Evolutionary conservation across 2,113 vertebrate genomes (phyloP).

Genomic region (Chloebia gouldiae): DNA sequence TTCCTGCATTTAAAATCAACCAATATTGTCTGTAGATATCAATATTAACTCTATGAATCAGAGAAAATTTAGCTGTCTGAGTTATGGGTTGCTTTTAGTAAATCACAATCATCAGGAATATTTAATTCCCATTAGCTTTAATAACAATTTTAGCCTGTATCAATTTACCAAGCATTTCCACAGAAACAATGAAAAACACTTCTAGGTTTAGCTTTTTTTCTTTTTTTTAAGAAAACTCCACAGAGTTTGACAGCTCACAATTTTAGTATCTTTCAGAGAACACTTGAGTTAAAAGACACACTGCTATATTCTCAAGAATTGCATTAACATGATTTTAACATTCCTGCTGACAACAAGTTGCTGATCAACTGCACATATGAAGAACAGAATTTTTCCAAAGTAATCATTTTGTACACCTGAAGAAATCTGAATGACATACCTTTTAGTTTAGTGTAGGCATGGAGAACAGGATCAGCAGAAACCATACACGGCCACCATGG

Average conservation of each 20-base stretch:
- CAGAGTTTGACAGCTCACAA: background rate
- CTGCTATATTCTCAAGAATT: background rate
- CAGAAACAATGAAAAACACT: background rate
- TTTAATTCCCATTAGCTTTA: background rate
- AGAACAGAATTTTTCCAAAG: background rate
- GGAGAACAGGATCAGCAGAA: slow-evolving; percentile 88
- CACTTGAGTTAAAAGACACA: background rate
- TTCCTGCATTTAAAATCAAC: background rate
- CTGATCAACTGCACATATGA: background rate
- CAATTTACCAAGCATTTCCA: background rate
- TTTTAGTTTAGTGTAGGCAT: slow-evolving; percentile 86
- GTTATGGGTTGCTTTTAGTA: background rate
- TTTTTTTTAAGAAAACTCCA: background rate
- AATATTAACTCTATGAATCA: background rate
- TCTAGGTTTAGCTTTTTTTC: background rate
- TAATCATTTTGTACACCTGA: background rate
- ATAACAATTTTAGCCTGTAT: background rate
- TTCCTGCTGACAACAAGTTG: background rate
- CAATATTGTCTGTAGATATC: background rate
- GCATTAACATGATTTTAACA: background rate
- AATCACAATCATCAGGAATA: background rate
- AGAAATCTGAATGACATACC: slow-evolving; percentile 67
- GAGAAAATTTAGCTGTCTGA: background rate
- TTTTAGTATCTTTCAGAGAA: background rate
- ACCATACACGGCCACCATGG: slow-evolving; percentile 99